Evolutionary conservation across 2,888 invertebrate species (phyloP), one percentile per base, ranked within the genome.

Genomic region (Stomorhina lunata): DNA sequence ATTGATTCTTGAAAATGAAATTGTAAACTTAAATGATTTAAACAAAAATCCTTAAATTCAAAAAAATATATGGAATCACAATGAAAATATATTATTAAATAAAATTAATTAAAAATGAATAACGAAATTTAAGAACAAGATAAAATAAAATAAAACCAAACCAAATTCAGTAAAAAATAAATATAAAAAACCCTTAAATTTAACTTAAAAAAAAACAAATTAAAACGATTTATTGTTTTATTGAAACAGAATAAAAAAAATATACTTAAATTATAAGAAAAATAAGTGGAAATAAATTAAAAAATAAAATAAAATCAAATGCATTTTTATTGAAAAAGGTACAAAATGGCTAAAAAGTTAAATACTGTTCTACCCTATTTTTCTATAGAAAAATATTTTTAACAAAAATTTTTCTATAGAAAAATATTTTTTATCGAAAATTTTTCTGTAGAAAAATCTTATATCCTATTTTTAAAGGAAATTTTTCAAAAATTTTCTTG

Each of bases 171-270:
- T 40, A 61, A 68, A 32, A 61, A 57, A 65, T 57, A 43, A 37
- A 37, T n/a, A 37, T 1, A 1, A 66, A 50, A 50, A 57, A 55
- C 40, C 32, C 57, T 72, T 72, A 66, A 66, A 73, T 73, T 73
- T 66, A 80, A 73, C 34, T 61, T 50, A 34, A 48, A 57, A 22
- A 43, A 34, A 22, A 65, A 66, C 65, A 71, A 63, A 83, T 80
- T 63, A 80, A 84, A 84, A 79, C 80, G 59, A 83, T 83, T 80
- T 83, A 81, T 81, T 81, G 81, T 84, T 79, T 80, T 83, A 80
- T 72, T 83, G 34, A 68, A 75, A 37, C 37, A 72, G 17, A 43
- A 73, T 57, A 43, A 61, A 50, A 43, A 6, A 73, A 25, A 71
- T 66, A 68, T 71, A 71, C 57, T 63, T 68, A 81, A 81, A 79